phyloP scores from a whole-genome alignment of 2,888 invertebrate genomes.

The Dromius quadrimaculatus region DNA sequence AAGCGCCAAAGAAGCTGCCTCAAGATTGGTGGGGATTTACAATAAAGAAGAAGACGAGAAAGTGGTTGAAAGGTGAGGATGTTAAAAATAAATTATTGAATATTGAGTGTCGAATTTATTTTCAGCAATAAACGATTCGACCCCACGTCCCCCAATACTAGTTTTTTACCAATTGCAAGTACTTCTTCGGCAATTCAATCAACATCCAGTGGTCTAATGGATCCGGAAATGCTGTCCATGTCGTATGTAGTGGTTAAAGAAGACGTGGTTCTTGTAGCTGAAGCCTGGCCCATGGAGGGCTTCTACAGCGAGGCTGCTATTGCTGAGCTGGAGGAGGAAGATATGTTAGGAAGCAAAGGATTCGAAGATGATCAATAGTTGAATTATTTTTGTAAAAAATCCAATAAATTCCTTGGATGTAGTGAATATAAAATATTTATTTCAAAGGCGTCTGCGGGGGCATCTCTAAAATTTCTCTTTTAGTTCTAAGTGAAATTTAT shows the following conservation, averaged over 20 bases:
- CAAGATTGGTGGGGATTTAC: slow-evolving; percentile 69
- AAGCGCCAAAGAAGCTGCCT: slow-evolving; percentile 68
- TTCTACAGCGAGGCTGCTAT: slow-evolving; percentile 49
- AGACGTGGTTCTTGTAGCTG: slow-evolving; percentile 9
- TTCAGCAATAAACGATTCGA: neutral
- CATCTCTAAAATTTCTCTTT: no score
- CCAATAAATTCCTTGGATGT: no score
- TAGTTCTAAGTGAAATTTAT: slow-evolving; percentile 50
- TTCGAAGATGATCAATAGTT: no score
- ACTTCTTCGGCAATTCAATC: neutral
- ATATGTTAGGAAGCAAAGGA: slow-evolving; percentile 41
- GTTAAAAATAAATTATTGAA: neutral
- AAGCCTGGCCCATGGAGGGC: slow-evolving; percentile 25
- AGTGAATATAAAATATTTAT: no score
- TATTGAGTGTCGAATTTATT: no score
- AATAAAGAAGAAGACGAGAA: slow-evolving; percentile 61
- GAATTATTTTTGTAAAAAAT: no score
- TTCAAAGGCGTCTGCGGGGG: no score
- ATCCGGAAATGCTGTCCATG: neutral
- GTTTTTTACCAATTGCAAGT: neutral
- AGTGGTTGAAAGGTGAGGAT: neutral
- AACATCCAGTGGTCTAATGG: neutral
- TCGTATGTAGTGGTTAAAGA: neutral
- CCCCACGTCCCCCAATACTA: neutral
- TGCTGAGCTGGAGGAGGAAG: slow-evolving; percentile 58